Evolutionary conservation across 1,140 invertebrate genomes (phyloP), one percentile per base, ranked within the genome.

Genomic region (Pseudomyrmex sp.): DNA sequence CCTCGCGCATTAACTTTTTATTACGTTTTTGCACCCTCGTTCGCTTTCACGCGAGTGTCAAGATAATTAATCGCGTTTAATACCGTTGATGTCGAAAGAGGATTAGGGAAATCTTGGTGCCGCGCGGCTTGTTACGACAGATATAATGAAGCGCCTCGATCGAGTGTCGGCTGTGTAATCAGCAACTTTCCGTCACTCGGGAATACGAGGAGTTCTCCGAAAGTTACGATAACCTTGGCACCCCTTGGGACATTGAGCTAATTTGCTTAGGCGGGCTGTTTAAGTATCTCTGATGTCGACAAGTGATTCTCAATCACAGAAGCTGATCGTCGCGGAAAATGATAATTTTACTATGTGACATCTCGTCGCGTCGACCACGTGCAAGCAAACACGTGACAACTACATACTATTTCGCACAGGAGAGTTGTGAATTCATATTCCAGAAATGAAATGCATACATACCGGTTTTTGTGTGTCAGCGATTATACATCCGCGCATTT

Each of bases 31-130:
- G 26, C 44, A n/a, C 5, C 26, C 5, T 46, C 26, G 26, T 82
- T 75, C 15, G 50, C 56, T 75, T 75, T 63, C 20, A 54, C 79
- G 35, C 59, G 20, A 62, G 75, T 75, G 59, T 65, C 79, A 63
- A 75, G 58, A 46, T 75, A 75, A 82, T 82, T 82, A 73, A 82
- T 65, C 69, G 48, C 79, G 59, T 48, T 74, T 82, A 75, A 82
- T 82, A 68, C 59, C 58, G 76, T 59, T 72, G 76, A 72, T 80
- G 54, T 50, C 54, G 59, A 80, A 72, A 80, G 76, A 80, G 76
- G 76, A 80, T 80, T 80, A 80, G 66, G 66, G 46, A 59, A 80
- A 80, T 70, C 54, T 54, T 59, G 44, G 23, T 35, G 46, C 35
- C 5, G 44, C 54, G 66, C 65, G 76, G 76, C 76, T 80, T 80